Percentiles rank a stretch among this genome's conserved stretches.
These are phyloP conservation scores for Melanchra persicariae DNA, from an alignment of 2,888 invertebrate genomes.

Conservation along the genomic window DNA sequence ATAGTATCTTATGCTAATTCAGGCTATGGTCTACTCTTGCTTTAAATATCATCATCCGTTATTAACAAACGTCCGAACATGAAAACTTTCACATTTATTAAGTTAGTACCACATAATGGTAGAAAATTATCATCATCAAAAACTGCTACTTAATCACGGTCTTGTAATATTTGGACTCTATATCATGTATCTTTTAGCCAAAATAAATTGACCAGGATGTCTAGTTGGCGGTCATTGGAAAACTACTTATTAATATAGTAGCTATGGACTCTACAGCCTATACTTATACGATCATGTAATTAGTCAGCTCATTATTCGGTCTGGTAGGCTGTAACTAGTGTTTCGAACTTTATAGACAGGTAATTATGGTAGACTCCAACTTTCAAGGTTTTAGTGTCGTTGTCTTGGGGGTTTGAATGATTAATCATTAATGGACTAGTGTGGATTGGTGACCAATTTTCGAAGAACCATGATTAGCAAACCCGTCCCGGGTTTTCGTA, in stretches of 20 bases:
- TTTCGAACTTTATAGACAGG: conserved; percentile 14
- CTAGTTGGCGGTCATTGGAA: not conserved
- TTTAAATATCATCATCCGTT: not conserved
- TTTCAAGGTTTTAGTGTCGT: conserved; percentile 38
- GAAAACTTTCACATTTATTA: not conserved
- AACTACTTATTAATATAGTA: not conserved
- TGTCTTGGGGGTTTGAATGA: not conserved
- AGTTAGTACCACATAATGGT: not conserved
- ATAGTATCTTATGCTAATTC: not conserved
- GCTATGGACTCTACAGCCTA: not conserved
- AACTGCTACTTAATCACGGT: not conserved
- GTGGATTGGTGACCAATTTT: not conserved
- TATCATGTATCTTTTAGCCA: not conserved
- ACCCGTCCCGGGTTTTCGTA: too few species aligned
- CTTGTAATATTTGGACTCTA: not conserved
- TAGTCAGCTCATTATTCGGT: conserved; percentile 48
- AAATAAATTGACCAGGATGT: not conserved
- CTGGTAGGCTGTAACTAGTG: conserved; percentile 43
- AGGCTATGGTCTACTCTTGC: not conserved
- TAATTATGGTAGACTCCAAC: conserved; percentile 28
- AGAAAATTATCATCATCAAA: conserved; percentile 16
- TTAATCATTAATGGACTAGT: not conserved
- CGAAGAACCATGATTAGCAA: not conserved
- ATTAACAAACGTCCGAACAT: not conserved
- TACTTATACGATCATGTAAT: conserved; percentile 28